Base-by-base conservation (phyloP, 1,140 invertebrate species). In the Marisa cornuarietis region DNA sequence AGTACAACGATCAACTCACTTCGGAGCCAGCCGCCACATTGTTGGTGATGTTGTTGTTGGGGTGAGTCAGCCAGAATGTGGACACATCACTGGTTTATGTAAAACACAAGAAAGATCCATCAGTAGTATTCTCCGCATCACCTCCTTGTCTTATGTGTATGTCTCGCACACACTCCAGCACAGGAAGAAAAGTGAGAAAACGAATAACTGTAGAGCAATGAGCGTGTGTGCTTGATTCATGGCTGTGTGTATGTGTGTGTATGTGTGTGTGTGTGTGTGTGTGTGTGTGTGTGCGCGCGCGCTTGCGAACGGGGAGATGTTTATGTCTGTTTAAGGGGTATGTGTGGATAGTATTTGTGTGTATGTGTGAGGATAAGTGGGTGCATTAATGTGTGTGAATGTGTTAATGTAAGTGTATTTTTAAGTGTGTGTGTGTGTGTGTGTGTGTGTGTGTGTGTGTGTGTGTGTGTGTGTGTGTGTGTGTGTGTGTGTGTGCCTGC, bases 1-100 rank as follows among this genome's bases (percentile, higher is more conserved):
- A 42, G 6, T 42, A 42, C 3, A 42, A 42, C 6, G 22, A 54
- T 9, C 51, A 20, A 75, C 73, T 75, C 73, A 75, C 73, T 4
- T 82, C 78, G 22, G 78, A 71, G 31, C 81, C 81, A 4, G 54
- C 81, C 9, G 81, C 81, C 14, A 82, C 81, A 62, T 82, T 82
- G 61, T 82, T 77, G 42, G 9, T 71, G 14, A 82, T 18, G 42
- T 51, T 42, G 68, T 76, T 77, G 54, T 78, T 77, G 22, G 78
- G 78, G 65, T 79, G 75, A 4, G 81, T 80, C 20, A 82, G 49
- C 81, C 81, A 82, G 61, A 71, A 82, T 18, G 78, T 71, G 10
- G 78, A 54, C 51, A 78, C 42, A 66, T 22, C 24, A 18, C 81
- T 42, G 31, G 31, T 42, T 42, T 82, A 72, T 7, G 54, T 61